Percentiles rank a stretch among this genome's conserved stretches.
These are phyloP conservation scores for Agrochola circellaris DNA, from an alignment of 2,888 invertebrate species.

Conservation along the genomic window DNA sequence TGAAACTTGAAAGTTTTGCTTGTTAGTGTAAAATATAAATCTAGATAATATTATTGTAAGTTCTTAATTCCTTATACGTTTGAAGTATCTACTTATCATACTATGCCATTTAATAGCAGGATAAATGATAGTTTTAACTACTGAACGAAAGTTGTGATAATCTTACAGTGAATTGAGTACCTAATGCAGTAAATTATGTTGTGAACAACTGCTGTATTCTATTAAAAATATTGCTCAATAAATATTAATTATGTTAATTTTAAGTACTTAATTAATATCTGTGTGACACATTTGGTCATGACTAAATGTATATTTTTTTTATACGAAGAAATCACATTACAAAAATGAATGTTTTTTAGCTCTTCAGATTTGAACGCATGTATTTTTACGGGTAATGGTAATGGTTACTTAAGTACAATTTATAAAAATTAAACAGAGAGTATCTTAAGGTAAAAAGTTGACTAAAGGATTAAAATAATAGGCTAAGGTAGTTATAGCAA, in stretches of 20 bases:
- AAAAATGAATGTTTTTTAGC: not conserved
- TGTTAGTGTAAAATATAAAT: not conserved
- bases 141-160: not conserved
- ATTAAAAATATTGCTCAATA: constrained; percentile 40
- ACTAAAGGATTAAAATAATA: not conserved
- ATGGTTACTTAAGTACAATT: constrained; percentile 11
- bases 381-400: constrained; percentile 45
- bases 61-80: not conserved
- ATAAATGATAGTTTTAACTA: not conserved
- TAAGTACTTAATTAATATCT: not conserved
- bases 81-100: not conserved
- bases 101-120: not conserved
- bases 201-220: not conserved
- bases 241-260: not conserved
- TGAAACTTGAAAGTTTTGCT: not conserved
- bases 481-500: constrained; percentile 7
- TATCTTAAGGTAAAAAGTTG: not conserved
- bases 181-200: not conserved
- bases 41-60: not conserved
- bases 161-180: not conserved
- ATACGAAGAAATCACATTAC: not conserved
- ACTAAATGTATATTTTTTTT: not conserved
- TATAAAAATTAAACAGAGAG: not conserved
- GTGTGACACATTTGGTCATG: not conserved
- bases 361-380: not conserved